phyloP scores from a whole-genome alignment of 2,888 invertebrate species.

The Terebella lapidaria region DNA sequence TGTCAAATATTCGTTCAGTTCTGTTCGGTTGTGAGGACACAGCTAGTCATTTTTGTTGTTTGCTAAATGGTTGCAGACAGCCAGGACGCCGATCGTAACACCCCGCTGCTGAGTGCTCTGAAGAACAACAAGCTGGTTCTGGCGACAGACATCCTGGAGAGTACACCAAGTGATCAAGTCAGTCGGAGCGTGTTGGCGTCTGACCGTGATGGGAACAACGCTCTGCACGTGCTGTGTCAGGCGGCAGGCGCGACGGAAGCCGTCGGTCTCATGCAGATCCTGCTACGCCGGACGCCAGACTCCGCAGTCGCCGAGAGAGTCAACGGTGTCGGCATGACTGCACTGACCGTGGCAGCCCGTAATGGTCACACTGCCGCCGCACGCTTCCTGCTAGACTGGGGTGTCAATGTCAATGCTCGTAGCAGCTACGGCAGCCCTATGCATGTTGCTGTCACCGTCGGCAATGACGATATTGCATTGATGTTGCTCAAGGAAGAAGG shows the following conservation, averaged over 20 bases:
- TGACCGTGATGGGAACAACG: neutral
- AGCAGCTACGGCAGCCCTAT: constrained; percentile 7
- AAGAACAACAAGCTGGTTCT: neutral
- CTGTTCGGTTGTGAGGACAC: too few species aligned
- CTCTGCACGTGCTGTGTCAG: neutral
- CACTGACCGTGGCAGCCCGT: constrained; percentile 6
- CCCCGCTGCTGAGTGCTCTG: neutral
- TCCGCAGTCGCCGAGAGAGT: too few species aligned
- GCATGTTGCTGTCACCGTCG: constrained; percentile 10
- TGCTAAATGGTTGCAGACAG: neutral
- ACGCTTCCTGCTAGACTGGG: neutral
- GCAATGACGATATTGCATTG: neutral
- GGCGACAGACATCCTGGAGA: neutral
- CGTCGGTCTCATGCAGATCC: too few species aligned
- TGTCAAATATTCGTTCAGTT: too few species aligned
- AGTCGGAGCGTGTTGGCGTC: neutral
- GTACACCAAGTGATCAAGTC: neutral
- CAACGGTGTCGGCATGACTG: constrained; percentile 9
- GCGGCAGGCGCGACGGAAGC: too few species aligned
- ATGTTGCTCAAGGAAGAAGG: neutral
- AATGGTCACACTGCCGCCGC: neutral
- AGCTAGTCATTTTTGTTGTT: too few species aligned
- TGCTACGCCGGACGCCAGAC: too few species aligned
- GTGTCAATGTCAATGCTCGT: constrained; percentile 9
- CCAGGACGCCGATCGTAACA: neutral